A percentile compares a stretch with the other conserved stretches of the same genome.
Conservation (phyloP, 2,888 invertebrate species). For the Heterodera filipjevi region DNA sequence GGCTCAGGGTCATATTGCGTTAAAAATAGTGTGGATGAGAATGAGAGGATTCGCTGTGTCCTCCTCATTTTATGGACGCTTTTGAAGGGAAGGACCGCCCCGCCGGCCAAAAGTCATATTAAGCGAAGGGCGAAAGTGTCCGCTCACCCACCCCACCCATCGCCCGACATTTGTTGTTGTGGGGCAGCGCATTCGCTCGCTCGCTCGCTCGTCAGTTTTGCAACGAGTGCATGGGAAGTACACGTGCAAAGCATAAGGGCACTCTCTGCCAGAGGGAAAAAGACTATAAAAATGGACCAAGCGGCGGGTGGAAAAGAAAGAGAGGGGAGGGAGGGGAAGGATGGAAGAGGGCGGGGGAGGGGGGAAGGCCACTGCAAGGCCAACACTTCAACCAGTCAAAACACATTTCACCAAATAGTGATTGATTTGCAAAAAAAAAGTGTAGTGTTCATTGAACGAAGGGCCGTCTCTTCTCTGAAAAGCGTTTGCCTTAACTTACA, state of each 20-base stretch:
- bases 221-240: background rate
- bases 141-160: background rate
- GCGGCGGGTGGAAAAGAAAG: too few species aligned
- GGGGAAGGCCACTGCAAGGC: background rate
- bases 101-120: background rate
- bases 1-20: background rate
- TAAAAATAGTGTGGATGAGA: background rate
- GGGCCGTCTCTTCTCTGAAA: background rate
- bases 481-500: too few species aligned
- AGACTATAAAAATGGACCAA: background rate
- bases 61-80: background rate
- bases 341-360: background rate
- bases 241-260: slow-evolving; percentile 4
- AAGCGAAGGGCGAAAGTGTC: background rate
- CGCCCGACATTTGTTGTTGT: slow-evolving; percentile 10
- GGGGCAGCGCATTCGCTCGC: background rate
- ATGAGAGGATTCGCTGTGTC: background rate
- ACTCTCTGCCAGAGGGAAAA: background rate
- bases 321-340: background rate
- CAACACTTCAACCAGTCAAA: too few species aligned
- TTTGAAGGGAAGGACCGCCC: background rate
- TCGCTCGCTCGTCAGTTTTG: background rate
- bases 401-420: too few species aligned
- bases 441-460: slow-evolving; percentile 4
- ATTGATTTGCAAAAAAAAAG: too few species aligned